phyloP scores from a whole-genome alignment of 1,140 invertebrate species.

The Drosophila auraria region DNA sequence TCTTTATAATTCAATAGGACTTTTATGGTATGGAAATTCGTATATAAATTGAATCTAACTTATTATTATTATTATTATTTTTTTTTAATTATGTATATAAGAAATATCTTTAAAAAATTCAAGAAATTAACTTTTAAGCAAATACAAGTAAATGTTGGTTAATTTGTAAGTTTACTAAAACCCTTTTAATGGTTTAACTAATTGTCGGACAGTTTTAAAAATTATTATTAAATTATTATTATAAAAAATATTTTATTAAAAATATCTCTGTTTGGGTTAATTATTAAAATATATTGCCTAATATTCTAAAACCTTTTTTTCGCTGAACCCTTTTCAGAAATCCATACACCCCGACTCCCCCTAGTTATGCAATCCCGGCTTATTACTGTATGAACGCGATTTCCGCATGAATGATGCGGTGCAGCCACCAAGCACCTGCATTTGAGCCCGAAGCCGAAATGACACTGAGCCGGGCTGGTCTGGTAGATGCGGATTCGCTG shows the following conservation, averaged over 20 bases:
- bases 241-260: too few species aligned
- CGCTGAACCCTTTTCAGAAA: accelerated
- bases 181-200: too few species aligned
- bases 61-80: too few species aligned
- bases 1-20: not conserved
- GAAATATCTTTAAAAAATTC: not conserved
- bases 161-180: too few species aligned
- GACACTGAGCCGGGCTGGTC: constrained; percentile 28
- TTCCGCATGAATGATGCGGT: constrained; percentile 69
- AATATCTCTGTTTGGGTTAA: too few species aligned
- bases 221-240: too few species aligned
- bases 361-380: constrained; percentile 65
- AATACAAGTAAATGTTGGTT: too few species aligned
- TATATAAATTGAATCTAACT: not conserved
- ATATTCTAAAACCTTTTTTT: not conserved
- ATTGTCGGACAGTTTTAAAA: too few species aligned
- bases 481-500: constrained; percentile 43
- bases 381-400: constrained; percentile 71
- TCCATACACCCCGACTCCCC: not conserved
- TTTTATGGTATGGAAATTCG: not conserved
- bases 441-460: constrained; percentile 32
- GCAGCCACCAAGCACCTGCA: constrained; percentile 31
- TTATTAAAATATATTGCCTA: not conserved
- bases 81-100: too few species aligned
- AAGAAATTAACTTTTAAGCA: too few species aligned